A percentile compares a stretch with the other conserved stretches of the same genome.
These are phyloP conservation scores for Glaucidium brasilianum DNA, from an alignment of 2,113 vertebrate species.

Conservation along the genomic window DNA sequence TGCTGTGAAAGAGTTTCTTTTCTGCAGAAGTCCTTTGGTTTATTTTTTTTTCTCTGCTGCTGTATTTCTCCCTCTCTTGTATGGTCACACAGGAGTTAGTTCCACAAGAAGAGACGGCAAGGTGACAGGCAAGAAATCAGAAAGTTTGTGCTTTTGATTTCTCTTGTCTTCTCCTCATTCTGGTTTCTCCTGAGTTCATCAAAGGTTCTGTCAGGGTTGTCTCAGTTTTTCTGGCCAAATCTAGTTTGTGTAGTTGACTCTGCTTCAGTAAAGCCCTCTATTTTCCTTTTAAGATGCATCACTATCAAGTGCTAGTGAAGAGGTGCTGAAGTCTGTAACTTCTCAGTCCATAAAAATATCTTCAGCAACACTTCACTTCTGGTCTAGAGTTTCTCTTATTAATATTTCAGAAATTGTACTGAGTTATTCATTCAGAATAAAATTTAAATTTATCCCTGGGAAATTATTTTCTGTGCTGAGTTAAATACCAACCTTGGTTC, in stretches of 20 bases:
- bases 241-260: neutral
- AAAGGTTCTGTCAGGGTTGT: neutral
- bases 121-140: neutral
- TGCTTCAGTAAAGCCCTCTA: neutral
- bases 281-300: neutral
- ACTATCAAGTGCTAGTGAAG: neutral
- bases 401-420: neutral
- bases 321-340: neutral
- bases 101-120: neutral
- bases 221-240: neutral
- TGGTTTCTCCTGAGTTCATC: neutral
- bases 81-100: neutral
- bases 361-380: neutral
- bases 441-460: neutral
- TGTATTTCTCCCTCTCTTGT: neutral
- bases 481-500: neutral
- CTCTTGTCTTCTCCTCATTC: neutral
- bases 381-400: neutral
- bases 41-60: neutral
- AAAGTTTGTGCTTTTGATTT: neutral
- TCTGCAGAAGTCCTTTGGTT: neutral
- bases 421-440: slow-evolving; percentile 10
- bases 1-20: neutral
- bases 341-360: neutral
- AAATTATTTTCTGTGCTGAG: neutral